A percentile compares a stretch with the other conserved stretches of the same genome.
Conservation (phyloP, 2,113 vertebrate species). For the Upupa epops region DNA sequence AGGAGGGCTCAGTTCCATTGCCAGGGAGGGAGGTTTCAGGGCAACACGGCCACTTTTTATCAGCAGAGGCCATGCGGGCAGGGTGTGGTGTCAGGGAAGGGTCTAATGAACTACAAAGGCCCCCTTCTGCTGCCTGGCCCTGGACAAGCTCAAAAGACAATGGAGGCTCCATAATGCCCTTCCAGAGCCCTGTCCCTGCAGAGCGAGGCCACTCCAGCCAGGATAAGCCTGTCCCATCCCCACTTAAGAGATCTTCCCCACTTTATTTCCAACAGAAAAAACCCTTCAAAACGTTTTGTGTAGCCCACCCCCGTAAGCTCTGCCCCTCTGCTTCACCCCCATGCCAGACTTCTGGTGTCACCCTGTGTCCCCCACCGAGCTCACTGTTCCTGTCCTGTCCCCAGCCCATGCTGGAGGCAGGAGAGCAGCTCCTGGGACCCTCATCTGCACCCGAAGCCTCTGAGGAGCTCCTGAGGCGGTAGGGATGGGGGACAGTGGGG, state of each 20-base stretch:
- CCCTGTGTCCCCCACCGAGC: not conserved
- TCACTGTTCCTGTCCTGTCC: not conserved
- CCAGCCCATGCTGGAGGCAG: fast-evolving
- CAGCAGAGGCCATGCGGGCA: not conserved
- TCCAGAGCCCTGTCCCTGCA: not conserved
- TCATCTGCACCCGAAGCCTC: too few species aligned
- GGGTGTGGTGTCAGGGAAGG: not conserved
- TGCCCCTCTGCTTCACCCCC: too few species aligned
- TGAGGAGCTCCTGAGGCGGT: fast-evolving
- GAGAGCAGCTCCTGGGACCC: not conserved
- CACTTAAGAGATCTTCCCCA: not conserved
- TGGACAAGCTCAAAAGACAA: not conserved
- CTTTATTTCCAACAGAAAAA: not conserved
- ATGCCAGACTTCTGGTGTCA: not conserved
- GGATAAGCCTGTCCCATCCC: not conserved
- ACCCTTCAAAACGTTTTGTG: not conserved
- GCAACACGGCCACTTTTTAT: not conserved
- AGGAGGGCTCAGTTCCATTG: not conserved
- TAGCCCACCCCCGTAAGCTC: fast-evolving
- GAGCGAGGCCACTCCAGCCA: not conserved
- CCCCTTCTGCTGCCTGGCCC: not conserved
- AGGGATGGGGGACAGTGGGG: not conserved
- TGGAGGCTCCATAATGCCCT: fast-evolving
- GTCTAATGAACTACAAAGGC: not conserved
- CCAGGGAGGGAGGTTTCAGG: not conserved